Percentiles rank a stretch among this genome's conserved stretches.
These are phyloP conservation scores for Tolmerus cingulatus DNA, from an alignment of 2,888 invertebrate genomes.

Conservation along the genomic window DNA sequence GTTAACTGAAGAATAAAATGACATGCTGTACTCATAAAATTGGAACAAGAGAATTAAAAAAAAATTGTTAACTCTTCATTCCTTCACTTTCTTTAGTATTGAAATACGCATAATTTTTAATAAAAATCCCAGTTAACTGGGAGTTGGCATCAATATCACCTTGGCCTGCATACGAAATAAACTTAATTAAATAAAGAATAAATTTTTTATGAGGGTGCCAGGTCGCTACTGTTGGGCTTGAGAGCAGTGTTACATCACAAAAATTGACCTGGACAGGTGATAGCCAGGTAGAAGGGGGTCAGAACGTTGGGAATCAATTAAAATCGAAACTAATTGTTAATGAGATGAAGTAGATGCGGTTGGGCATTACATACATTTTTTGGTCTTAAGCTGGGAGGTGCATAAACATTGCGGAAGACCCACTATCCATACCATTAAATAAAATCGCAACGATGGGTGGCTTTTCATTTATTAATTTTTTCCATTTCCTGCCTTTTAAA, in stretches of 20 bases:
- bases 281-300: not conserved
- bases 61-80: too few species aligned
- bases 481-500: constrained; percentile 41
- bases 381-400: not conserved
- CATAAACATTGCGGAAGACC: not conserved
- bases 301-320: not conserved
- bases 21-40: too few species aligned
- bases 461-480: constrained; percentile 40
- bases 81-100: not conserved
- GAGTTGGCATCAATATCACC: not conserved
- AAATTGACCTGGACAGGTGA: not conserved
- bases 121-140: not conserved
- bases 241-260: not conserved
- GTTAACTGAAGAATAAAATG: too few species aligned
- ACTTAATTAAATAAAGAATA: not conserved
- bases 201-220: not conserved
- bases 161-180: not conserved
- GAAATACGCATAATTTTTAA: not conserved
- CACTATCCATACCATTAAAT: not conserved
- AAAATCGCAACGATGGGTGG: not conserved
- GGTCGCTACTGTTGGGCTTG: not conserved
- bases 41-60: too few species aligned
- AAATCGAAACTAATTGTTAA: not conserved
- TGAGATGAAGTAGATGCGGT: not conserved
- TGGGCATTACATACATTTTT: not conserved